These are phyloP conservation scores for Amphiura filiformis DNA, from an alignment of 35 echinoderm and acorn worm genomes.

Conservation along the genomic window DNA sequence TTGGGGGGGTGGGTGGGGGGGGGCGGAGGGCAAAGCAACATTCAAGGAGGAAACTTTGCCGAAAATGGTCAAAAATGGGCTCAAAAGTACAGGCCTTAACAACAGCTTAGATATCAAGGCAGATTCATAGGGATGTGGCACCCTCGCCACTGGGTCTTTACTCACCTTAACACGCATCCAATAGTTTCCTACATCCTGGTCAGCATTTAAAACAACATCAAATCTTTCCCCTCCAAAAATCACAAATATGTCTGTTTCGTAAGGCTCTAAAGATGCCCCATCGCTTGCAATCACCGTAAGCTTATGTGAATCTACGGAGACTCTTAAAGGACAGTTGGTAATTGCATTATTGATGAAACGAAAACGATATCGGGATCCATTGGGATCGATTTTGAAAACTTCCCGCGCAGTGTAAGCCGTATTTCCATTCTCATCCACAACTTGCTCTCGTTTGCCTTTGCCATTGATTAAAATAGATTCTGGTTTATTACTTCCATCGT, in stretches of 20 bases:
- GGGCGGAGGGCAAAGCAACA: no score
- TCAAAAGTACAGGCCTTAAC: slow-evolving; percentile 51
- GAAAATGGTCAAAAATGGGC: slow-evolving; percentile 78
- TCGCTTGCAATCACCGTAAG: slow-evolving; percentile 84
- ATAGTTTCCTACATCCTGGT: slow-evolving; percentile 55
- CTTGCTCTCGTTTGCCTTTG: slow-evolving; percentile 47
- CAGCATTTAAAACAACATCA: slow-evolving; percentile 62
- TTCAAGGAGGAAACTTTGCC: no score
- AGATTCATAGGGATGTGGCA: background rate
- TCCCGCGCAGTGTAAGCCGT: slow-evolving; percentile 33
- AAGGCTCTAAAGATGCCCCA: slow-evolving; percentile 57
- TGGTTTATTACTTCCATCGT: slow-evolving; percentile 76
- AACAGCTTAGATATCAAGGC: slow-evolving; percentile 40
- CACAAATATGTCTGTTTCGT: slow-evolving; percentile 53
- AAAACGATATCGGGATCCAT: slow-evolving; percentile 67
- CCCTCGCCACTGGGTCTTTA: background rate
- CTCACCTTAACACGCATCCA: slow-evolving; percentile 64
- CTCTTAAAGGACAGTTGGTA: slow-evolving; percentile 71
- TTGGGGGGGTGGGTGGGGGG: no score
- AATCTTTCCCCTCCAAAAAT: slow-evolving; percentile 85
- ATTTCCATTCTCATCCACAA: background rate
- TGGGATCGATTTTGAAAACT: slow-evolving; percentile 30
- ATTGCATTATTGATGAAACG: slow-evolving; percentile 84
- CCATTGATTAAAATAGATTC: slow-evolving; percentile 93
- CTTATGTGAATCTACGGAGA: slow-evolving; percentile 80